These are phyloP conservation scores for Pempheris klunzingeri DNA, from an alignment of 2,797 vertebrate genomes.

Conservation along the genomic window DNA sequence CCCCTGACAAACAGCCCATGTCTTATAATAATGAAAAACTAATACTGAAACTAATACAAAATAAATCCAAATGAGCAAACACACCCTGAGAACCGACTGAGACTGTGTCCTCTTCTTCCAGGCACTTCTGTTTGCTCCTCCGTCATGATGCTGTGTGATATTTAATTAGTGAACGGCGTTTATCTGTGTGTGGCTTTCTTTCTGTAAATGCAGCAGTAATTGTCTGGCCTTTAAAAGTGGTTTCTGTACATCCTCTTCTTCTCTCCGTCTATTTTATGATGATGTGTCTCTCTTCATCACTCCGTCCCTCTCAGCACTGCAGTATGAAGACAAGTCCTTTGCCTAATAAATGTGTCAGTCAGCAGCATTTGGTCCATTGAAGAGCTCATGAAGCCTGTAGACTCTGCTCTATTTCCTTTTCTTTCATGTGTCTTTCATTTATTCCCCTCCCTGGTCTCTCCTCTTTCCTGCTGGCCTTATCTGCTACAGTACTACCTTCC, in stretches of 20 bases:
- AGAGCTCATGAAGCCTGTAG: conserved; percentile 49
- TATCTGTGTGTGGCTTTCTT: not conserved
- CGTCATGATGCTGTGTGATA: not conserved
- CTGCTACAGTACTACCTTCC: not conserved
- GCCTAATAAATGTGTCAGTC: conserved; percentile 42
- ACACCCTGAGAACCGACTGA: no score
- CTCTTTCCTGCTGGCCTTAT: not conserved
- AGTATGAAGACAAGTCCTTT: conserved; percentile 19
- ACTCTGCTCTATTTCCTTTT: conserved; percentile 11
- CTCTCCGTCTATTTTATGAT: not conserved
- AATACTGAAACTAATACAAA: no score
- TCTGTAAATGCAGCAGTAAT: not conserved
- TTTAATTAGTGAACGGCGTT: not conserved
- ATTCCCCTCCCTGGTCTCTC: not conserved
- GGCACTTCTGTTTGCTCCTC: not conserved
- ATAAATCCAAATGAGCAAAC: no score
- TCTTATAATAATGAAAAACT: no score
- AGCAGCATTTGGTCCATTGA: conserved; percentile 38
- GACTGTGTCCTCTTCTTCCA: not conserved
- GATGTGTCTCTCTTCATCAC: not conserved
- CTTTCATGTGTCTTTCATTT: conserved; percentile 1
- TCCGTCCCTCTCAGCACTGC: not conserved
- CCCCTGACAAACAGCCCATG: no score
- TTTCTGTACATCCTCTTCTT: not conserved
- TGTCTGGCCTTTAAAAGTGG: not conserved